Evolutionary conservation across 2,113 vertebrate species (phyloP).

Genomic region (Cottus gobio): DNA sequence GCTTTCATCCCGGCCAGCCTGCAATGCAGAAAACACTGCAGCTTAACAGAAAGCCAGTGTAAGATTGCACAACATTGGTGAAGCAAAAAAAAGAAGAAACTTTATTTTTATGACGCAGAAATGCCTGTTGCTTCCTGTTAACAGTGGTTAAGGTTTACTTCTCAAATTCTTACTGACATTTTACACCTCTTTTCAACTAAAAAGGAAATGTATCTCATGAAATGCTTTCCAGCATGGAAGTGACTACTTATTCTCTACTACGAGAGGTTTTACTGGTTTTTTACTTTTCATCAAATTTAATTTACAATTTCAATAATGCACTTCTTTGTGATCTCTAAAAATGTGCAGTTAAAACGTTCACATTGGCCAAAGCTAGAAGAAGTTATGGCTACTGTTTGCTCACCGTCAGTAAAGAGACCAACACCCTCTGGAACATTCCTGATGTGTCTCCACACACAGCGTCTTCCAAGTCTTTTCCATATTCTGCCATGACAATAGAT

Average conservation of each 20-base stretch:
- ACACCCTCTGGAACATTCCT: conserved; percentile 92
- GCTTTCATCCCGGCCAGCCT: conserved; percentile 92
- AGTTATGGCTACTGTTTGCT: conserved; percentile 51
- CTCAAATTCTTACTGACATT: background rate
- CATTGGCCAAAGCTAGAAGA: background rate
- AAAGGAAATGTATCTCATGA: background rate
- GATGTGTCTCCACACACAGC: conserved; percentile 92
- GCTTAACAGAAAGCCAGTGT: background rate
- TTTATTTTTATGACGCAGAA: conserved; percentile 21
- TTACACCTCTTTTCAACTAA: background rate
- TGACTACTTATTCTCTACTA: background rate
- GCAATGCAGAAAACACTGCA: background rate
- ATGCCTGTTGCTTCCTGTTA: background rate
- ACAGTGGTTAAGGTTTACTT: background rate
- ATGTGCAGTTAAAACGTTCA: background rate
- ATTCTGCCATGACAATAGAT: conserved; percentile 79
- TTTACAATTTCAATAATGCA: background rate
- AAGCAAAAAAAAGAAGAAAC: background rate
- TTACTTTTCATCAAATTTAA: background rate
- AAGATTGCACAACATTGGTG: background rate
- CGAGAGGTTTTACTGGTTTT: background rate
- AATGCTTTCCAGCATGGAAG: background rate
- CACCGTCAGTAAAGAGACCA: conserved; percentile 92
- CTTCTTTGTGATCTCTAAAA: background rate
- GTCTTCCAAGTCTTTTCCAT: conserved; percentile 86